phyloP scores from a whole-genome alignment of 1,140 invertebrate species.

The Pachyrhynchus sulphureomaculatus region DNA sequence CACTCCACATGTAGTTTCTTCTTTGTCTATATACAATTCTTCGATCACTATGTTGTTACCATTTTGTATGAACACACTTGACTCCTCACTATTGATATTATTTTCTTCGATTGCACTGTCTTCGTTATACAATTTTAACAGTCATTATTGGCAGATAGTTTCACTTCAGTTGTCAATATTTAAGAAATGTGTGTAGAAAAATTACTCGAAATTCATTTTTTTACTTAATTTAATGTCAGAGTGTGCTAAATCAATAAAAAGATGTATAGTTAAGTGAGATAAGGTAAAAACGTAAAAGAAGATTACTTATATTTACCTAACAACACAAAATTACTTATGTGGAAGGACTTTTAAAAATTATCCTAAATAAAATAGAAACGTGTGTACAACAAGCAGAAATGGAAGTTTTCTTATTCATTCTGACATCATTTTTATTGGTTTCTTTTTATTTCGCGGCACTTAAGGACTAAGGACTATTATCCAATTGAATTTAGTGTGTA shows the following conservation, averaged over 20 bases:
- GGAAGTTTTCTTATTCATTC: no score
- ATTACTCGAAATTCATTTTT: no score
- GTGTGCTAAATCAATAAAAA: no score
- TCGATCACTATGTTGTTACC: not conserved
- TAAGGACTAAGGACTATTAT: conserved; percentile 10
- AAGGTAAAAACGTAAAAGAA: no score
- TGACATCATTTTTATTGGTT: not conserved
- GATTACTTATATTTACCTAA: no score
- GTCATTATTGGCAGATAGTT: not conserved
- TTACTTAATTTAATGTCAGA: no score
- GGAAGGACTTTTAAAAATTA: no score
- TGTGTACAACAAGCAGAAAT: no score
- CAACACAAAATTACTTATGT: no score
- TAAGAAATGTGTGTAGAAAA: no score
- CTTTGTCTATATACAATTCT: conserved; percentile 5
- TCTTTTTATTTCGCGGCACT: not conserved
- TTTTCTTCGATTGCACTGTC: not conserved
- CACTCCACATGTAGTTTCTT: conserved; percentile 65
- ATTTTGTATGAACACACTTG: not conserved
- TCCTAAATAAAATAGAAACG: no score
- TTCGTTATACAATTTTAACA: not conserved
- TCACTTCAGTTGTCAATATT: not conserved
- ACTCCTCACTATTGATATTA: not conserved
- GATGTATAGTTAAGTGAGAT: no score
- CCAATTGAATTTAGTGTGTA: conserved; percentile 4